Base-by-base conservation (phyloP, 1,140 invertebrate species). In the Drosophila leontia region DNA sequence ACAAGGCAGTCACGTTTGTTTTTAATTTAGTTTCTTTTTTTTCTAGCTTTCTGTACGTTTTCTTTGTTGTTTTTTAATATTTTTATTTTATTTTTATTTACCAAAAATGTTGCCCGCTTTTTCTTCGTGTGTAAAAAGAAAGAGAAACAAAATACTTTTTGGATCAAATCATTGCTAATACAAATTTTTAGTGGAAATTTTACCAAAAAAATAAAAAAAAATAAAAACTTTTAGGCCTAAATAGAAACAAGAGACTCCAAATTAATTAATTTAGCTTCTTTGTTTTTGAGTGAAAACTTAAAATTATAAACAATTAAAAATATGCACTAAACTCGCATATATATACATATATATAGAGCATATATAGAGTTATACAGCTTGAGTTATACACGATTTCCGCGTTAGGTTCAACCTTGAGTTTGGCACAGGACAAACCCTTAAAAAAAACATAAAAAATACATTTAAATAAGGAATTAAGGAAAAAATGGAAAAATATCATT, bases 111-210 rank as follows among this genome's bases (percentile, higher is more conserved):
- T 79, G 77, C 77, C 75, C 64, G 55, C 19, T 50, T 64, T 79
- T 78, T 65, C 62, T 23, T 34, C 26, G 34, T 23, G 17, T 45
- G 9, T 56, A 50, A 63, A 50, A 63, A 39, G 63, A 44, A 29
- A 53, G 62, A 67, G 42, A 75, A 39, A 42, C 19, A 68, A 79
- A 50, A 51, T 74, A 80, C 60, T 57, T 69, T 64, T 75, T 77
- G 61, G 68, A 80, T 64, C 47, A 85, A 77, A 65, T 58, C 55
- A 59, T 62, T 82, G 78, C 79, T 88, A 84, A 88, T 61, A 75
- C 58, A 88, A 88, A 88, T 88, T 88, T 88, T 90, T 88, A 86
- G 82, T 86, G 65, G 68, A 86, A 86, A 86, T 86, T 85, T 87
- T 87, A 82, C 61, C 44, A 63, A 34, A 63, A 51, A 55, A 39